phyloP scores from a whole-genome alignment of 2,888 invertebrate genomes.

The Diogma glabrata region DNA sequence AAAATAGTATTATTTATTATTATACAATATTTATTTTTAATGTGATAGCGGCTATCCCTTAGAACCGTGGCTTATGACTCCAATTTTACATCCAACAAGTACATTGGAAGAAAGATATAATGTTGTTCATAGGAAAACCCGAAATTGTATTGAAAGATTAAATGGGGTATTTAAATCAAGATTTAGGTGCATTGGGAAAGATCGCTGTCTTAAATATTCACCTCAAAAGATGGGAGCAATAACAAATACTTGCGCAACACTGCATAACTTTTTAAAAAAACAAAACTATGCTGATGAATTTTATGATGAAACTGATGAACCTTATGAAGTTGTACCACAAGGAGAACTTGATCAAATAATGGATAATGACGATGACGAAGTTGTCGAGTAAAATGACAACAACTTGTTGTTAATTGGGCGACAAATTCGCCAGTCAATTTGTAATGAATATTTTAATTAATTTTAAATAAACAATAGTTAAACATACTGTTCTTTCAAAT shows the following conservation, averaged over 20 bases:
- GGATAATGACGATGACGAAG: too few relatives aligned
- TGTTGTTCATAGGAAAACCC: background rate
- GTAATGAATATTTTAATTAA: too few relatives aligned
- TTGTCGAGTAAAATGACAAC: too few relatives aligned
- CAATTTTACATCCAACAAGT: background rate
- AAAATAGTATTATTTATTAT: too few relatives aligned
- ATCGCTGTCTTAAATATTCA: background rate
- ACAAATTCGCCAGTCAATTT: too few relatives aligned
- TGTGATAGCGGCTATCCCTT: background rate
- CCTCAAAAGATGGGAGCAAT: background rate
- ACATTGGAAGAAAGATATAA: background rate
- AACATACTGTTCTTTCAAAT: too few relatives aligned
- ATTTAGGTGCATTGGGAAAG: background rate
- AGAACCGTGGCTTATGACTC: background rate
- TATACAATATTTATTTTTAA: background rate
- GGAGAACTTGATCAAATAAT: too few relatives aligned
- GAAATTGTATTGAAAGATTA: constrained; percentile 1
- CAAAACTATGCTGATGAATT: background rate
- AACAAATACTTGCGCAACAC: background rate
- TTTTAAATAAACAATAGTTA: too few relatives aligned
- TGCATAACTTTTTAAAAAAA: background rate
- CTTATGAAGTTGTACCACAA: too few relatives aligned
- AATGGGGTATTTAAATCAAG: background rate
- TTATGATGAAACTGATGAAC: background rate
- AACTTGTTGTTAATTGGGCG: too few relatives aligned